Conservation (phyloP, 2,113 vertebrate species). For the Promerops cafer region DNA sequence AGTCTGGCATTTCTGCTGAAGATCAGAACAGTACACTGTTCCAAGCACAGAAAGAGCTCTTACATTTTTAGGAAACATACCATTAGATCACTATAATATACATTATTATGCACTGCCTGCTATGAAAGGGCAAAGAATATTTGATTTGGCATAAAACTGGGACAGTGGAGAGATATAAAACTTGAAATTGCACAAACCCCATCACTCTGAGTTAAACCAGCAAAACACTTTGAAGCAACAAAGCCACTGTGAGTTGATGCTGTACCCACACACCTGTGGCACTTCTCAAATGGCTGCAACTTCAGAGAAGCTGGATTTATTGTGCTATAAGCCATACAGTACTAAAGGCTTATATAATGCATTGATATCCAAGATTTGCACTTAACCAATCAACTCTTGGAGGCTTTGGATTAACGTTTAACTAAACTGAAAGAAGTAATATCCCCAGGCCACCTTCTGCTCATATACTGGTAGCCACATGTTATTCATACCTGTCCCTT, state of each 20-base stretch:
- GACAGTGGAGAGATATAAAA: neutral
- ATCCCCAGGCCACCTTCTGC: neutral
- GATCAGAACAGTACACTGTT: neutral
- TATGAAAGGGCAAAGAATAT: neutral
- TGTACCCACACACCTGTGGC: neutral
- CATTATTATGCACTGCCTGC: neutral
- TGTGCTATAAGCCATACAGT: neutral
- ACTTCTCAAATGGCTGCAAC: neutral
- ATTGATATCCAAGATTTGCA: neutral
- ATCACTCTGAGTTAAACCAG: neutral
- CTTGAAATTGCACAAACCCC: neutral
- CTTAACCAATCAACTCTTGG: neutral
- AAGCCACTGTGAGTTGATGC: accelerated
- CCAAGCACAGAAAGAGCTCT: neutral
- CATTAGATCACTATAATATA: neutral
- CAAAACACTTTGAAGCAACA: neutral
- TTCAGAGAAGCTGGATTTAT: neutral
- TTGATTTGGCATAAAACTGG: neutral
- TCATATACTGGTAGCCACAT: neutral
- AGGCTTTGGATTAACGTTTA: neutral
- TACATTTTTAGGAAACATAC: neutral
- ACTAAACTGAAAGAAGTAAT: neutral
- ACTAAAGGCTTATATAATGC: neutral
- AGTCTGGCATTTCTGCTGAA: neutral
- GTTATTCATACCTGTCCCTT: neutral